Base-by-base conservation (phyloP, 2,113 vertebrate genomes). In the Silurus meridionalis region DNA sequence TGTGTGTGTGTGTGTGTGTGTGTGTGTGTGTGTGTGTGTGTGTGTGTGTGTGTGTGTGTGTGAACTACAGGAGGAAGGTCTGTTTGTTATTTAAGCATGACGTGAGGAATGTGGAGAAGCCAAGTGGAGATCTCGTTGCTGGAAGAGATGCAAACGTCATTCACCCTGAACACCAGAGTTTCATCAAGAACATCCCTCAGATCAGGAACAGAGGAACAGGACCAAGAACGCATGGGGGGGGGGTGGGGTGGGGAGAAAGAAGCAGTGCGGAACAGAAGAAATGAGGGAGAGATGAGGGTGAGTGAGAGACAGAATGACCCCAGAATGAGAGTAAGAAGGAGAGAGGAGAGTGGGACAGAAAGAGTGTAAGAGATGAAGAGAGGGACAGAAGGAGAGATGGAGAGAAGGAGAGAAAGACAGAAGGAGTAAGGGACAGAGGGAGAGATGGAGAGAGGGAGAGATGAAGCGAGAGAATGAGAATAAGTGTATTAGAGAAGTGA, bases 161-260 rank as follows among this genome's bases (percentile, higher is more conserved):
- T 88, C 83, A 79, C 90, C 90, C 86, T 91, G 79, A 90, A 85
- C 90, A 89, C 66, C 84, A 88, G 83, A 81, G 83, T 82, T 85
- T 46, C 79, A 78, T 69, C 37, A 28, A 48, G 82, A 11, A 66
- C 71, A 57, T 87, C 85, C 78, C 84, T 89, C 83, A 79, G 79
- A 90, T 88, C 85, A 85, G 87, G 80, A 89, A 80, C 48, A 60
- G 75, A 82, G 87, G 85, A 80, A 85, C 84, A 80, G 87, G 71
- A 2, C 28, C 64, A 77, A 48, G 60, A 48, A n/a, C 63, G 80
- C 74, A 37, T 1, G 28, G 28, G 28, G 28, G 28, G 28, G 28
- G 28, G 28, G 28, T 37, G 28, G 28, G 28, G 28, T 37, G 28
- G 28, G 28, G 28, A 37, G 28, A 37, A 37, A 37, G 28, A 37